Percentiles rank a stretch among this genome's conserved stretches.
Evolutionary conservation across 2,113 vertebrate species (phyloP).

Genomic region (Pseudopipra pipra): DNA sequence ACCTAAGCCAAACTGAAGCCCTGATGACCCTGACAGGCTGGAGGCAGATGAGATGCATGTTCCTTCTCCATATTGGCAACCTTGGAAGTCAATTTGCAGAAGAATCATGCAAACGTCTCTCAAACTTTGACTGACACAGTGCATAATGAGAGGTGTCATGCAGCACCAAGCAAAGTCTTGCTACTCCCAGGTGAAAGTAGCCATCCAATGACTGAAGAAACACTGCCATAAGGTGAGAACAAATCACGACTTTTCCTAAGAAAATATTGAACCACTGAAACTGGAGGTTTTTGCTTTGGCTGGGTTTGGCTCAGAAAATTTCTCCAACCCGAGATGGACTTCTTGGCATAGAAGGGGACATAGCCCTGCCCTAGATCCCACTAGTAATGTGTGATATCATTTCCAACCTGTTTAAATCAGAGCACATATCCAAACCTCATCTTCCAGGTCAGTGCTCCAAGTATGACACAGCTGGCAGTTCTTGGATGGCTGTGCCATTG

Average conservation of each 20-base stretch:
- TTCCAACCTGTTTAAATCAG: not conserved
- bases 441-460: not conserved
- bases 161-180: not conserved
- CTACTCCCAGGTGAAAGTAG: not conserved
- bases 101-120: not conserved
- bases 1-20: not conserved
- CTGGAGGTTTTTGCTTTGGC: not conserved
- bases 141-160: not conserved
- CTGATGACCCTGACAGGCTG: not conserved
- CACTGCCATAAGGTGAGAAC: fast-evolving
- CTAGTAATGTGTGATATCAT: not conserved
- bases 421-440: not conserved
- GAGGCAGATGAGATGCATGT: not conserved
- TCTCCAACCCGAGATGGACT: not conserved
- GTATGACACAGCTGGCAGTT: not conserved
- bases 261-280: not conserved
- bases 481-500: not conserved
- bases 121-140: not conserved
- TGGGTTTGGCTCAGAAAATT: not conserved
- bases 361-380: not conserved
- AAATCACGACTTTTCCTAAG: not conserved
- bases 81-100: not conserved
- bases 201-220: not conserved
- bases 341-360: not conserved
- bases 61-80: not conserved